Conservation (phyloP, 2,888 invertebrate genomes). For the Clitarchus hookeri region DNA sequence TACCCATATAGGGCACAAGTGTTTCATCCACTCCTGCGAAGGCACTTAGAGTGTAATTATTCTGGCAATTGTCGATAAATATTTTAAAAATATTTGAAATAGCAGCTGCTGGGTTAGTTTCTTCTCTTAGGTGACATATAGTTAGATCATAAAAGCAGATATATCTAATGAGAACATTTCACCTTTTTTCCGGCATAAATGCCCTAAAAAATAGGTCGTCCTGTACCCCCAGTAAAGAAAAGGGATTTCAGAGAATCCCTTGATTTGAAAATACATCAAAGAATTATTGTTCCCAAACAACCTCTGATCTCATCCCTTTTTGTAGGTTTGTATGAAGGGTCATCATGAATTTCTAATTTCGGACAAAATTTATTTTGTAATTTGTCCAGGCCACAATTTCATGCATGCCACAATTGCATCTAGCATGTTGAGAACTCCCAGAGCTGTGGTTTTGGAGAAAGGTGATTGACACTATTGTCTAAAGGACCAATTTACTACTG, state of each 20-base stretch:
- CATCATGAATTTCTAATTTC: background rate
- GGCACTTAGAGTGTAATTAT: slow-evolving; percentile 30
- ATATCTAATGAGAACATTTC: background rate
- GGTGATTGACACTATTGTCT: no score
- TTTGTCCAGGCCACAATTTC: no score
- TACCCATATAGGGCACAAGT: slow-evolving; percentile 36
- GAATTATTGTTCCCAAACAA: background rate
- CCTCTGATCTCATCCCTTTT: background rate
- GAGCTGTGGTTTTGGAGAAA: no score
- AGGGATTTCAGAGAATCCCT: slow-evolving; percentile 18
- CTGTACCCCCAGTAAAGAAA: background rate
- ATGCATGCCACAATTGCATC: no score
- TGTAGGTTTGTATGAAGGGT: background rate
- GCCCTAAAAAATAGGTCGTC: slow-evolving; percentile 4
- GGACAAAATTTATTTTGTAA: background rate
- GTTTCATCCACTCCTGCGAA: slow-evolving; percentile 37
- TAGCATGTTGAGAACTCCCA: no score
- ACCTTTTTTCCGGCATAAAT: background rate
- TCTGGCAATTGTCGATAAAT: background rate
- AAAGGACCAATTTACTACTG: no score
- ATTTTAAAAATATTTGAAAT: background rate
- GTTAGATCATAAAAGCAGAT: background rate
- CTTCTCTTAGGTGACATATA: background rate
- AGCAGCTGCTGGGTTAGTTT: background rate
- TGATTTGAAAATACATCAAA: slow-evolving; percentile 10